Conservation (phyloP, 2,888 invertebrate genomes). For the Ceraclea dissimilis region DNA sequence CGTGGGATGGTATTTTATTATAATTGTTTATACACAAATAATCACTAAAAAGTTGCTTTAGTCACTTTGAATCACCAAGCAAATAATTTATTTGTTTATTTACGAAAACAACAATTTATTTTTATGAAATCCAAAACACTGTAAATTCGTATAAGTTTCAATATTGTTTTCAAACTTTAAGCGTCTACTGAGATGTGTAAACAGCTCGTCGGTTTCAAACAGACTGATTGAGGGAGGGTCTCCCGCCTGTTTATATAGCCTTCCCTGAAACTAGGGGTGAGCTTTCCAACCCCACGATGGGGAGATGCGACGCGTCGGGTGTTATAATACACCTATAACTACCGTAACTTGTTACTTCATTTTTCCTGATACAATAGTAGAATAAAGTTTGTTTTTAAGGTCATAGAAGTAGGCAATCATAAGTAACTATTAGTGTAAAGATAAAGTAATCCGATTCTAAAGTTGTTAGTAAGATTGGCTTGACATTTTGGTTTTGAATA, state of each 20-base stretch:
- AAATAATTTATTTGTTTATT: neutral
- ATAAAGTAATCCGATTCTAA: no score
- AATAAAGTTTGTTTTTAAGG: no score
- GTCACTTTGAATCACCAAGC: neutral
- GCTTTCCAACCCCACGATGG: neutral
- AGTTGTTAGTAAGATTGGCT: no score
- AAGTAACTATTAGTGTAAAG: no score
- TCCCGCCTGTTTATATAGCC: slow-evolving; percentile 20
- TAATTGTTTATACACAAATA: neutral
- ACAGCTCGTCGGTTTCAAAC: slow-evolving; percentile 10
- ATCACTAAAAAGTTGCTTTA: slow-evolving; percentile 3
- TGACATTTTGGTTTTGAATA: no score
- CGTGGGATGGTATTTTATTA: slow-evolving; percentile 20
- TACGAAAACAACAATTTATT: neutral
- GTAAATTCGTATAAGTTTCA: slow-evolving; percentile 5
- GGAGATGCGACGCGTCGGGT: slow-evolving; percentile 3
- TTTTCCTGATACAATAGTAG: neutral
- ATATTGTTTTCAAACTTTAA: slow-evolving; percentile 1
- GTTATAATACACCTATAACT: neutral
- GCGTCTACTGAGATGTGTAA: neutral
- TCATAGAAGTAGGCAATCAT: no score
- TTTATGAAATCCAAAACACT: neutral
- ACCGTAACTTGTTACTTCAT: neutral
- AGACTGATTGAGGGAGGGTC: slow-evolving; percentile 21
- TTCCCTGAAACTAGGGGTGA: slow-evolving; percentile 5